Evolutionary conservation across 2,888 invertebrate species (phyloP), one percentile per base, ranked within the genome.

Genomic region (Himalopsyche japonica): DNA sequence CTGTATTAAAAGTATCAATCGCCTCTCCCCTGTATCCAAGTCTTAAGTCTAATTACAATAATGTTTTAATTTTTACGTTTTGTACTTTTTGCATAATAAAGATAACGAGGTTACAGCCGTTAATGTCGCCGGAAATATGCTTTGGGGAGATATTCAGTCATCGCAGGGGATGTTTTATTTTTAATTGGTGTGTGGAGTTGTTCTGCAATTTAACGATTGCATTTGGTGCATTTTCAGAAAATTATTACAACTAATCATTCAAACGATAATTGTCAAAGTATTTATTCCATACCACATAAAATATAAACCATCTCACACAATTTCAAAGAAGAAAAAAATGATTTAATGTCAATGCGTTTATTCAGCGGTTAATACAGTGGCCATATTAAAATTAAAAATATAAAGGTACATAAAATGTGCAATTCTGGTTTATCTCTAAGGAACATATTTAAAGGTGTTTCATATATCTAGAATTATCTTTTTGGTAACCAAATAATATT

Each of bases 61-160:
- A 85, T 85, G 85, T 85, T 85, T 85, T 85, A 84, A 85, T 85
- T 85, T 84, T 80, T 80, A 81, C 82, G 79, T 82, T 81, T 83
- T 49, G 76, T 47, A 70, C 57, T 81, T 83, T 81, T 83, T 48
- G 81, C 77, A 32, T 48, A 77, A 48, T 80, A 84, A 76, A 84
- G 82, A 81, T 47, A 81, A 81, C 70, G 37, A 80, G 47, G 48
- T 84, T 79, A 82, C 30, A 27, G 81, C 57, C 76, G 32, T 82
- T 37, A 49, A 70, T 34, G 43, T 76, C 34, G 82, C 48, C 49
- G 24, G 76, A 85, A 85, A 86, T 85, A 86, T 81, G 85, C 86
- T 83, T 81, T 76, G 77, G 86, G 86, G 86, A 86, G 81, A 76
- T 20, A 80, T 86, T 82, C 79, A 30, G 48, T 34, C 34, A 48